Evolutionary conservation across 2,113 vertebrate species (phyloP).

Genomic region (Ceratotherium simum): DNA sequence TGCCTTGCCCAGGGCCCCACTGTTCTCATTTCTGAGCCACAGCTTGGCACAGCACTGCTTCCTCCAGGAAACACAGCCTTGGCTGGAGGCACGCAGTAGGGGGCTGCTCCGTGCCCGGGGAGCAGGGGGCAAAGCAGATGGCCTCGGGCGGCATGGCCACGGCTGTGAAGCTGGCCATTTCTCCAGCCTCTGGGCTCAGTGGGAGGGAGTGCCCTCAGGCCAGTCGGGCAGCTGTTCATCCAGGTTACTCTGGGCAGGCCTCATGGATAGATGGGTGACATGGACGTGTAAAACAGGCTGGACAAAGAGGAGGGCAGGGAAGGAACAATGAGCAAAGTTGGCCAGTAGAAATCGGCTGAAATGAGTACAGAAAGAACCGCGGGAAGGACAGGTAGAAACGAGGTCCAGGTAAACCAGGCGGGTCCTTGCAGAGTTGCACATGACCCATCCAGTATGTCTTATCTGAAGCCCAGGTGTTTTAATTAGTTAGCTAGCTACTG

Average conservation of each 20-base stretch:
- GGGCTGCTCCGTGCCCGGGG: background rate
- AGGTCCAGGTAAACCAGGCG: background rate
- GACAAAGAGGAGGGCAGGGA: background rate
- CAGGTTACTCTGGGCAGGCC: background rate
- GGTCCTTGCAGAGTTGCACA: background rate
- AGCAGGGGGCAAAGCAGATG: background rate
- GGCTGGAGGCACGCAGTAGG: background rate
- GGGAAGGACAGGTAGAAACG: background rate
- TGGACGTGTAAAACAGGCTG: background rate
- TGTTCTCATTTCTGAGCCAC: background rate
- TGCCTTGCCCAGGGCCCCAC: too few relatives aligned
- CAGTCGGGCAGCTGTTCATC: background rate
- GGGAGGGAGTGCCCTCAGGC: background rate
- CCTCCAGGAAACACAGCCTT: background rate
- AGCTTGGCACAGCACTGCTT: background rate
- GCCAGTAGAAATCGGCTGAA: background rate
- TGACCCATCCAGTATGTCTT: background rate
- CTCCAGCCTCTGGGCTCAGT: background rate
- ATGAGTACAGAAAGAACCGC: background rate
- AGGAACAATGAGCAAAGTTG: background rate
- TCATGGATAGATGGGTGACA: background rate
- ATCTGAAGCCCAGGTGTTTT: background rate
- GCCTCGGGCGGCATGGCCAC: rapidly evolving
- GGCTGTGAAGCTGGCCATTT: background rate
- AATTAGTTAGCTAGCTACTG: background rate